Conservation (phyloP, 2,888 invertebrate species). For the Drosophila greeni region DNA sequence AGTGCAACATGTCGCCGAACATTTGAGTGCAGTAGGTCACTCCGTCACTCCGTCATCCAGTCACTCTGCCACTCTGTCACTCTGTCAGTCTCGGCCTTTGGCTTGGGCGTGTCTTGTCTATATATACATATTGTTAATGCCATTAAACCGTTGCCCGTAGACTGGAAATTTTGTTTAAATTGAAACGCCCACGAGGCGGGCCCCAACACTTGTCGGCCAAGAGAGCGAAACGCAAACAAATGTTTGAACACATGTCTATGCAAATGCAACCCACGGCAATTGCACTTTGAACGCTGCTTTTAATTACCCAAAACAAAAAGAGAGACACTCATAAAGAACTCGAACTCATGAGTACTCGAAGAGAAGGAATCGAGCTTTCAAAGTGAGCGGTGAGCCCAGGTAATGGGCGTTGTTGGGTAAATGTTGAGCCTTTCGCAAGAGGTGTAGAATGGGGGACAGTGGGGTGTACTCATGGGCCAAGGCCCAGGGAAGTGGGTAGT, state of each 20-base stretch:
- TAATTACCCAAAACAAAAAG: constrained; percentile 60
- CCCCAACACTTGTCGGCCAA: constrained; percentile 43
- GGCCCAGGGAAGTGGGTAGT: background rate
- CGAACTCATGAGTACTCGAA: constrained; percentile 42
- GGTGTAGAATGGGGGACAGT: background rate
- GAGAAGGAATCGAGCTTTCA: constrained; percentile 37
- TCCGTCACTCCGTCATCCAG: constrained; percentile 34
- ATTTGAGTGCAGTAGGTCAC: constrained; percentile 49
- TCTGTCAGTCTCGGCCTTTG: constrained; percentile 48
- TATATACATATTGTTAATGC: constrained; percentile 45
- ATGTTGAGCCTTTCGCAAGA: constrained; percentile 12
- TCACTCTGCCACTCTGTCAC: constrained; percentile 49
- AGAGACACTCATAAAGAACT: constrained; percentile 44
- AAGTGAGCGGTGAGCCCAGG: constrained; percentile 55
- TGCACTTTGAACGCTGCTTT: constrained; percentile 71
- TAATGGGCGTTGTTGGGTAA: constrained; percentile 17
- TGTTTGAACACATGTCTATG: constrained; percentile 59
- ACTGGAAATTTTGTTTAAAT: constrained; percentile 58
- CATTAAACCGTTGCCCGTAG: constrained; percentile 50
- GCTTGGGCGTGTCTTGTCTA: constrained; percentile 49
- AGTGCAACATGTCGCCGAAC: constrained; percentile 43
- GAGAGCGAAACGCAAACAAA: constrained; percentile 49
- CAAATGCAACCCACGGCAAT: constrained; percentile 64
- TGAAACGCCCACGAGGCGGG: constrained; percentile 61
- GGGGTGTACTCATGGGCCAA: background rate